phyloP scores from a whole-genome alignment of 35 echinoderm and acorn worm genomes.

The Diadema setosum region DNA sequence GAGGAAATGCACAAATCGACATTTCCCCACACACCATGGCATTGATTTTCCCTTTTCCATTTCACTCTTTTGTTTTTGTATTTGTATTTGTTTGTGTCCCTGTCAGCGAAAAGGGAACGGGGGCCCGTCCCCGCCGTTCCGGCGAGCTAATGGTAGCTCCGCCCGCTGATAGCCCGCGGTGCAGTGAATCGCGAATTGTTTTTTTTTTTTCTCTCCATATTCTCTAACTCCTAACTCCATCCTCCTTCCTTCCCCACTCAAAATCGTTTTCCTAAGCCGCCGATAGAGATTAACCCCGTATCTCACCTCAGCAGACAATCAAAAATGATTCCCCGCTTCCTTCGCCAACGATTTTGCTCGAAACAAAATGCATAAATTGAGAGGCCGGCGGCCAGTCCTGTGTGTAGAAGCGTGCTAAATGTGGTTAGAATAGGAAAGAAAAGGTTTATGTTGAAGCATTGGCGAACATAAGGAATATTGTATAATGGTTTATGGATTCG shows the following conservation, averaged over 20 bases:
- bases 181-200: too few relatives aligned
- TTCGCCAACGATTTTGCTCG: not conserved
- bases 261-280: not conserved
- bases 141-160: not conserved
- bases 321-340: not conserved
- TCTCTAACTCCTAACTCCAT: not conserved
- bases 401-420: too few relatives aligned
- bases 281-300: not conserved
- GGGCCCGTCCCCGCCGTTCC: not conserved
- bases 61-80: too few relatives aligned
- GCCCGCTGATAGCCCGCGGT: not conserved
- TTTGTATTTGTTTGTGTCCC: too few relatives aligned
- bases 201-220: not conserved
- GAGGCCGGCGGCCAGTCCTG: too few relatives aligned
- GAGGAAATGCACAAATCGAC: not conserved
- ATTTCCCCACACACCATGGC: not conserved
- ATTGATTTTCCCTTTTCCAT: not conserved
- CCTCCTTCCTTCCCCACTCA: not conserved
- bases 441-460: too few relatives aligned
- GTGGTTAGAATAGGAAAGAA: too few relatives aligned
- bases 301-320: not conserved
- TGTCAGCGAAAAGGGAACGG: not conserved
- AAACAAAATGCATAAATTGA: not conserved
- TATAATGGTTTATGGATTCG: too few relatives aligned
- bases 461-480: too few relatives aligned